These are phyloP conservation scores for Myioborus melanocephalus DNA, from an alignment of 2,797 vertebrate species.

Conservation along the genomic window DNA sequence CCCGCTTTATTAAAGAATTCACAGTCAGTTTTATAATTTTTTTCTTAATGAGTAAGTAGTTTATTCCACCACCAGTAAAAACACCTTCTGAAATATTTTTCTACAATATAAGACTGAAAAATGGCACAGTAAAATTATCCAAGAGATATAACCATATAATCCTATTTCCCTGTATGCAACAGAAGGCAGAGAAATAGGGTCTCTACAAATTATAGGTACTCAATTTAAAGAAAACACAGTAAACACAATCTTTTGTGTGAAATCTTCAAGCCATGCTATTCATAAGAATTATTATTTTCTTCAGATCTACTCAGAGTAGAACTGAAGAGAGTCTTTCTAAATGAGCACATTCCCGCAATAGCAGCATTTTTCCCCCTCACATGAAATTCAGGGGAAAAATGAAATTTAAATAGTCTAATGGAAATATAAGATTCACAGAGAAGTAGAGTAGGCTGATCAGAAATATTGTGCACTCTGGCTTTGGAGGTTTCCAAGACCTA, in stretches of 20 bases:
- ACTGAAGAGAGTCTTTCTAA: neutral
- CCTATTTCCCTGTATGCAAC: neutral
- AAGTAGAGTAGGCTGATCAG: neutral
- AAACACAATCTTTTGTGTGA: neutral
- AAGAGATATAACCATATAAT: neutral
- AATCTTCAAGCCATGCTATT: neutral
- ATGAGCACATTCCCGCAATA: neutral
- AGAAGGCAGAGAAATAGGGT: neutral
- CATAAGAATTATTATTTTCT: neutral
- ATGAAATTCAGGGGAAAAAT: neutral
- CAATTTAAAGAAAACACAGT: neutral
- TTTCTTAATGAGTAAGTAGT: neutral
- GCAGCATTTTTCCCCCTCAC: accelerated
- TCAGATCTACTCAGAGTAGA: neutral
- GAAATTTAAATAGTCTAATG: neutral
- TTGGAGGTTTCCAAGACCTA: neutral
- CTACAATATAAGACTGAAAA: neutral
- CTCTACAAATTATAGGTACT: neutral
- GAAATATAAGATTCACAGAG: neutral
- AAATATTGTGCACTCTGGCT: neutral
- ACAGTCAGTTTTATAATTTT: neutral
- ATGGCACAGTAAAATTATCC: neutral
- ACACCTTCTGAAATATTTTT: neutral
- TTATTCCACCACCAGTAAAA: neutral
- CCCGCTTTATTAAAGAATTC: neutral